Evolutionary conservation across 2,113 vertebrate genomes (phyloP), one percentile per base, ranked within the genome.

Genomic region (Corythaeola cristata): DNA sequence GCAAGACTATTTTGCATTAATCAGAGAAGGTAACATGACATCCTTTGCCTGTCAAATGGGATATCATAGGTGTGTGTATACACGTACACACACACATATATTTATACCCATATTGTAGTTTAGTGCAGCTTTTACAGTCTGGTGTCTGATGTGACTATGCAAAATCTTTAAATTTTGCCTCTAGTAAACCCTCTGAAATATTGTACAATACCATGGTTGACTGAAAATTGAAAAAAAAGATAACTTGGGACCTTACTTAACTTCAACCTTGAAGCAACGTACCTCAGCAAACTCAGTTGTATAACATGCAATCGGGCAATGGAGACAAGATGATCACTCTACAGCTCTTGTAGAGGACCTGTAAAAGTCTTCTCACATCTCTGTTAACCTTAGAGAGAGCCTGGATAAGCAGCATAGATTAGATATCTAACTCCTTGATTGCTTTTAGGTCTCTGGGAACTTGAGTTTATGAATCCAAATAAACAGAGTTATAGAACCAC

Each of bases 311-410:
- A 7, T 27, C 30, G 69, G 53, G 30, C 76, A 73, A 22, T 27
- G 66, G n/a, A 49, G 39, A 30, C n/a, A 59, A 75, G 69, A 41
- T 0, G 0, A 69, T 11, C 0, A 0, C 28, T 73, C 9, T 8
- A 17, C 3, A 56, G 64, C 22, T 77, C 50, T 72, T 62, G 27
- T 6, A 44, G 58, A 35, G 15, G 23, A 52, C 18, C 5, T 58
- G 1, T 32, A 30, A 21, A 76, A 60, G 7, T 13, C 32, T 59
- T 83, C 27, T 80, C 13, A 3, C 14, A 6, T 28, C 49, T 69
- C 35, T 44, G 8, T 66, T 68, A 64, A 69, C 5, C 16, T 66
- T 67, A 45, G 22, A 77, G 33, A 22, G 9, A 73, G n/a, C 12
- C 28, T 73, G 21, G 19, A 24, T 44, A 33, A 66, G 11, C 50